Evolutionary conservation across 2,797 vertebrate species (phyloP).

Genomic region (Labeo calbasu): DNA sequence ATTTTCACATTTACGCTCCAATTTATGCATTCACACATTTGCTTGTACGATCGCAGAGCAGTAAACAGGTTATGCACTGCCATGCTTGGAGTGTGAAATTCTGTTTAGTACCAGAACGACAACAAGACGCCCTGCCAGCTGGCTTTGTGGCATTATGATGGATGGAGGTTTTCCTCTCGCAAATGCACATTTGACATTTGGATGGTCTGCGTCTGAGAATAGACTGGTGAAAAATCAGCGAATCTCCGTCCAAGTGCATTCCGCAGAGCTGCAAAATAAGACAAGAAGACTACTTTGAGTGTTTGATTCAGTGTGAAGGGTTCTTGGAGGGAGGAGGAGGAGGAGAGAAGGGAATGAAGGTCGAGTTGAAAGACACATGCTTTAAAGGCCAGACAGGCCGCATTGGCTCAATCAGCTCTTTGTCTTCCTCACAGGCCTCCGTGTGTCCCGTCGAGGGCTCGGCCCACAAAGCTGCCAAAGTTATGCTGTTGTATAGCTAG

Average conservation of each 20-base stretch:
- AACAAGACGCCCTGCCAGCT: slow-evolving; percentile 28
- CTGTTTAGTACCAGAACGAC: slow-evolving; percentile 16
- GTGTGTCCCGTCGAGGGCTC: slow-evolving; percentile 66
- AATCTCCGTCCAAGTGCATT: slow-evolving; percentile 60
- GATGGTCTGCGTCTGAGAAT: slow-evolving; percentile 29
- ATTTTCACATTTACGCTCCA: background rate
- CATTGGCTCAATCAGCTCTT: slow-evolving; percentile 79
- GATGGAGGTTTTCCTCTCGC: slow-evolving; percentile 55
- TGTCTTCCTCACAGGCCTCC: slow-evolving; percentile 73
- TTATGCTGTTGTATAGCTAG: slow-evolving; percentile 71
- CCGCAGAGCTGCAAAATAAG: slow-evolving; percentile 56
- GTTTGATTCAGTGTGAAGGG: slow-evolving; percentile 60
- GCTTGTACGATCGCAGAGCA: slow-evolving; percentile 8
- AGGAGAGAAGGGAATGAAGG: slow-evolving; percentile 68
- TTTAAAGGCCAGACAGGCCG: slow-evolving; percentile 50
- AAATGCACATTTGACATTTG: slow-evolving; percentile 46
- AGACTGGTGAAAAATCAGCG: slow-evolving; percentile 51
- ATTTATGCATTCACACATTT: background rate
- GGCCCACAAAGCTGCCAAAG: slow-evolving; percentile 80
- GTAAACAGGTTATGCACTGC: slow-evolving; percentile 2
- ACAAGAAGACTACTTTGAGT: slow-evolving; percentile 57
- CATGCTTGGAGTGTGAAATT: slow-evolving; percentile 36
- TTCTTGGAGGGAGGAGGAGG: slow-evolving; percentile 58
- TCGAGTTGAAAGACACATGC: slow-evolving; percentile 67
- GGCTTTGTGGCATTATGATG: slow-evolving; percentile 39